Percentiles rank a stretch among this genome's conserved stretches.
phyloP scores from a whole-genome alignment of 23 tunicate genomes.

The Styela plicata region DNA sequence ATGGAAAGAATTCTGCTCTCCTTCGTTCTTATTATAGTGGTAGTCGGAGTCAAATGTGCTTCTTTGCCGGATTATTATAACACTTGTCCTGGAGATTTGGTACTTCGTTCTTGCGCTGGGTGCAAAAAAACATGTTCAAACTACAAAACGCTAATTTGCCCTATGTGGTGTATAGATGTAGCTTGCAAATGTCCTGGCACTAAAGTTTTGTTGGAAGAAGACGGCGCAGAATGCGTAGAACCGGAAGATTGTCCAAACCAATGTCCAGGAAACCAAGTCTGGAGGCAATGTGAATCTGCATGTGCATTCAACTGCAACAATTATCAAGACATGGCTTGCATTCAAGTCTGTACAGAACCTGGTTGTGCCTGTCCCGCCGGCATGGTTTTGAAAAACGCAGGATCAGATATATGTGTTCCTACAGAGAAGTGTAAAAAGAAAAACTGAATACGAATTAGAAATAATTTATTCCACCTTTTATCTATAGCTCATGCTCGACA shows the following conservation, averaged over 20 bases:
- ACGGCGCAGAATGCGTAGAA: not conserved
- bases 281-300: not conserved
- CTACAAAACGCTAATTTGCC: not conserved
- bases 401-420: not conserved
- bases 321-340: not conserved
- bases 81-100: slow-evolving; percentile 13
- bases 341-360: not conserved
- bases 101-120: not conserved
- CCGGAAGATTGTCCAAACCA: slow-evolving; percentile 21
- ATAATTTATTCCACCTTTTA: no score
- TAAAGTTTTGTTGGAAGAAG: slow-evolving; percentile 4
- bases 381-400: not conserved
- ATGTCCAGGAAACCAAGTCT: not conserved
- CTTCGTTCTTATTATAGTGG: not conserved
- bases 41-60: not conserved
- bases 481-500: no score
- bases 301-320: not conserved
- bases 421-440: not conserved
- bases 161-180: not conserved
- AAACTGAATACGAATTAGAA: no score
- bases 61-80: not conserved
- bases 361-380: slow-evolving; percentile 11
- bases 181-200: slow-evolving; percentile 18
- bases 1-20: not conserved
- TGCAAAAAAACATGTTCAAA: not conserved